phyloP scores from a whole-genome alignment of 2,888 invertebrate species.

The Ditylenchus weischeri region DNA sequence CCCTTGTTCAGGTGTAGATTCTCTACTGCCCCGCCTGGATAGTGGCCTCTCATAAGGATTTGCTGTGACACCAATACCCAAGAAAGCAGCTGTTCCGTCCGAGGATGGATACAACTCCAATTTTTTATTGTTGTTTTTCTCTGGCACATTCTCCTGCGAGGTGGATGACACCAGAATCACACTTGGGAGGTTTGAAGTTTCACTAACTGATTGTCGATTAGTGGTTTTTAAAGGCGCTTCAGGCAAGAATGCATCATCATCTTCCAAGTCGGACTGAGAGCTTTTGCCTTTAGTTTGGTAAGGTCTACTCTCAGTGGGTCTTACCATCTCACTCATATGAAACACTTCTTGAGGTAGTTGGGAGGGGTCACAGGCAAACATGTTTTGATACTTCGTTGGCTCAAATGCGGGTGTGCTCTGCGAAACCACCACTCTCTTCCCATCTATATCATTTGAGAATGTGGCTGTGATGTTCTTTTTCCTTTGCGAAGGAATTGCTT shows the following conservation, averaged over 20 bases:
- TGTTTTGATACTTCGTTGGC: constrained; percentile 39
- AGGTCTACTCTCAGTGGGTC: neutral
- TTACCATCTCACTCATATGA: neutral
- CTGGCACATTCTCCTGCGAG: neutral
- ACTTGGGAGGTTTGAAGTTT: constrained; percentile 19
- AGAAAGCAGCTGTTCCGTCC: neutral
- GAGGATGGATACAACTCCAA: neutral
- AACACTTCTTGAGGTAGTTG: constrained; percentile 48
- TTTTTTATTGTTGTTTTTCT: constrained; percentile 23
- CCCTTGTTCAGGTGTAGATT: constrained; percentile 36
- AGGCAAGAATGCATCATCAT: constrained; percentile 8
- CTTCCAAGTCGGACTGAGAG: neutral
- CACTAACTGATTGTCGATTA: neutral
- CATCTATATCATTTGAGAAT: neutral
- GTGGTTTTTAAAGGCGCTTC: neutral
- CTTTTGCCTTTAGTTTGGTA: neutral
- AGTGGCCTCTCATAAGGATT: constrained; percentile 40
- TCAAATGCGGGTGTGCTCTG: constrained; percentile 28
- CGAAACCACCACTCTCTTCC: constrained; percentile 18
- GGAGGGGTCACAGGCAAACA: constrained; percentile 54
- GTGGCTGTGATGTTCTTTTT: constrained; percentile 28
- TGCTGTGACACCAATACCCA: neutral
- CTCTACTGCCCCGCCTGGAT: constrained; percentile 50
- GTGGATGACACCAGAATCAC: constrained; percentile 28
- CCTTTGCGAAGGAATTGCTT: constrained; percentile 15